A percentile compares a stretch with the other conserved stretches of the same genome.
These are phyloP conservation scores for Argyrosomus japonicus DNA, from an alignment of 2,113 vertebrate genomes.

Conservation along the genomic window DNA sequence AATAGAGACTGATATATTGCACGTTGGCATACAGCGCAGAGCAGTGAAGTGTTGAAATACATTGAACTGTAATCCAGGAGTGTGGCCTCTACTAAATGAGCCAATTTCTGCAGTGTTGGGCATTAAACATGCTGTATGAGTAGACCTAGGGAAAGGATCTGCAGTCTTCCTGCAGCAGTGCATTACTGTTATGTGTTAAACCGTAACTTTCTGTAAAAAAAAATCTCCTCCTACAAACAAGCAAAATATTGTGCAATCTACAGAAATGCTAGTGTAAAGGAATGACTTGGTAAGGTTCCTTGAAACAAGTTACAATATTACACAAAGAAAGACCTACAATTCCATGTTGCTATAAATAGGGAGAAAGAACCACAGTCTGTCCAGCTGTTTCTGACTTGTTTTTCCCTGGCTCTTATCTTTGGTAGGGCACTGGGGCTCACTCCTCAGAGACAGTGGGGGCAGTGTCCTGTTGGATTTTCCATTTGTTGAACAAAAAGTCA, in stretches of 20 bases:
- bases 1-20: conserved; percentile 72
- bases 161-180: conserved; percentile 42
- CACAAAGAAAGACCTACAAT: conserved; percentile 1
- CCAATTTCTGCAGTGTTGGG: conserved; percentile 50
- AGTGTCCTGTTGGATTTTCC: conserved; percentile 10
- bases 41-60: conserved; percentile 65
- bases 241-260: conserved; percentile 9
- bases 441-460: background rate
- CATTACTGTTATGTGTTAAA: conserved; percentile 47
- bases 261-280: conserved; percentile 14
- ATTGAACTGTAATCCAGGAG: conserved; percentile 58
- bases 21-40: conserved; percentile 45
- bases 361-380: conserved; percentile 1
- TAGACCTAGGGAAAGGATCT: conserved; percentile 37
- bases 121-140: conserved; percentile 35
- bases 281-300: conserved; percentile 6
- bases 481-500: conserved; percentile 7
- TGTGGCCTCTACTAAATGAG: conserved; percentile 45
- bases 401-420: conserved; percentile 9
- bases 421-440: conserved; percentile 4
- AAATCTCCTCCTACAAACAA: conserved; percentile 16
- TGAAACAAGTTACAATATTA: conserved; percentile 18
- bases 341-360: background rate
- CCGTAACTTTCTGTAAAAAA: conserved; percentile 37
- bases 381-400: conserved; percentile 5